These are phyloP conservation scores for Melinaea menophilus DNA, from an alignment of 2,888 invertebrate genomes.

Conservation along the genomic window DNA sequence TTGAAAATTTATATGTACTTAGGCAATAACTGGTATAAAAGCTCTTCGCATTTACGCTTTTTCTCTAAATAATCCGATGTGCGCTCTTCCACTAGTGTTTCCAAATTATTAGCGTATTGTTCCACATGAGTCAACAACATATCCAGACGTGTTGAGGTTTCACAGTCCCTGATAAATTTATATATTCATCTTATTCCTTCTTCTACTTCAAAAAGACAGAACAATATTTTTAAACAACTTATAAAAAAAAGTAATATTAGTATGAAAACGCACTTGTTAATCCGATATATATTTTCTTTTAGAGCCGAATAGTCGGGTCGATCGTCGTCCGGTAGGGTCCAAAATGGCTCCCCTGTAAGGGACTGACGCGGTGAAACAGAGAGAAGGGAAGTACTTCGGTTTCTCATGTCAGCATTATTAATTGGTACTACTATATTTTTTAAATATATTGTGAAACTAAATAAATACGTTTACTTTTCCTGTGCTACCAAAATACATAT, in stretches of 20 bases:
- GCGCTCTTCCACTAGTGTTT: conserved; percentile 96
- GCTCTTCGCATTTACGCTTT: conserved; percentile 97
- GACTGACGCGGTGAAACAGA: conserved; percentile 72
- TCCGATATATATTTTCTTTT: conserved; percentile 89
- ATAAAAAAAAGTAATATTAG: no score
- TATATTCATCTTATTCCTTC: no score
- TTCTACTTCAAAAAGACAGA: no score
- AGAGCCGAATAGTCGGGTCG: conserved; percentile 93
- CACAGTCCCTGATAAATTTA: conserved; percentile 82
- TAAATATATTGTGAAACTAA: no score
- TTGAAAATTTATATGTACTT: conserved; percentile 77
- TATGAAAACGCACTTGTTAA: conserved; percentile 85
- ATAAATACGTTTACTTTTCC: no score
- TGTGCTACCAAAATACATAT: no score
- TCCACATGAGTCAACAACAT: conserved; percentile 97
- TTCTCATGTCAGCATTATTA: conserved; percentile 62
- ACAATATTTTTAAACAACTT: no score
- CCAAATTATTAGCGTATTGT: conserved; percentile 98
- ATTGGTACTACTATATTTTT: neutral
- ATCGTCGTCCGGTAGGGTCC: conserved; percentile 89
- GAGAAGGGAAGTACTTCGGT: conserved; percentile 70
- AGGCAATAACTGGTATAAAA: conserved; percentile 96
- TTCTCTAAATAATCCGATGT: conserved; percentile 98
- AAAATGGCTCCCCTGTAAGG: conserved; percentile 77
- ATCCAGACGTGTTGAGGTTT: conserved; percentile 94